A percentile compares a stretch with the other conserved stretches of the same genome.
These are phyloP conservation scores for Nemopilema nomurai DNA, from an alignment of 30 jellyfish, hydroid and myxozoan genomes.

Conservation along the genomic window DNA sequence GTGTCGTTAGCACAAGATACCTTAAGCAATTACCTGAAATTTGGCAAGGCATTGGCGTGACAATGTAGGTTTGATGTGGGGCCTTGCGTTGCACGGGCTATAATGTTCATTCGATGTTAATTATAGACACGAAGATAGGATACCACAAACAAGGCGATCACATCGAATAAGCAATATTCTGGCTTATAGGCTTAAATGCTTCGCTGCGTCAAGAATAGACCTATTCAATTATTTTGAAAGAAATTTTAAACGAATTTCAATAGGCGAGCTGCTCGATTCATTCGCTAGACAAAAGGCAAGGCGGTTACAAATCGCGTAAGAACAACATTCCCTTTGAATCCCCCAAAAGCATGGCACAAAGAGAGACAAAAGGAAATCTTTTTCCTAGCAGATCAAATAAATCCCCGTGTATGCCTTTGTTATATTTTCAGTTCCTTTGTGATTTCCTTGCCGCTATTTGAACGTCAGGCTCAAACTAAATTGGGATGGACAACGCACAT, in stretches of 20 bases:
- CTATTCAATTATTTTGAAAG: conserved; percentile 38
- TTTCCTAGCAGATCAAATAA: conserved; percentile 71
- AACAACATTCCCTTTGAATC: conserved; percentile 66
- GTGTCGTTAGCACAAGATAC: background rate
- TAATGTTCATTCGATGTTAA: background rate
- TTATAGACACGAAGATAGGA: conserved; percentile 38
- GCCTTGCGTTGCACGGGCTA: background rate
- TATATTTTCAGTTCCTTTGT: conserved; percentile 68
- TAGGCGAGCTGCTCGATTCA: conserved; percentile 51
- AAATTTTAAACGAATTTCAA: conserved; percentile 31
- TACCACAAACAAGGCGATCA: conserved; percentile 68
- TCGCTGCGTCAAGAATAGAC: conserved; percentile 49
- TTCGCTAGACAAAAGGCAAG: conserved; percentile 45
- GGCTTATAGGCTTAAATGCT: conserved; percentile 63
- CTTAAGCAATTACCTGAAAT: background rate
- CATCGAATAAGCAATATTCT: conserved; percentile 61
- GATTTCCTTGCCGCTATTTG: conserved; percentile 84
- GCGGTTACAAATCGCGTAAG: conserved; percentile 78
- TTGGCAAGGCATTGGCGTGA: background rate
- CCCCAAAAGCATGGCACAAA: conserved; percentile 78
- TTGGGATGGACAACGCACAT: conserved; percentile 79
- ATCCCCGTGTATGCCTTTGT: conserved; percentile 81
- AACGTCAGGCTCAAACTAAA: conserved; percentile 59
- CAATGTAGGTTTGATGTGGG: background rate
- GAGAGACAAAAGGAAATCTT: conserved; percentile 42